A percentile compares a stretch with the other conserved stretches of the same genome.
These are phyloP conservation scores for Cololabis saira DNA, from an alignment of 2,113 vertebrate genomes.

Conservation along the genomic window DNA sequence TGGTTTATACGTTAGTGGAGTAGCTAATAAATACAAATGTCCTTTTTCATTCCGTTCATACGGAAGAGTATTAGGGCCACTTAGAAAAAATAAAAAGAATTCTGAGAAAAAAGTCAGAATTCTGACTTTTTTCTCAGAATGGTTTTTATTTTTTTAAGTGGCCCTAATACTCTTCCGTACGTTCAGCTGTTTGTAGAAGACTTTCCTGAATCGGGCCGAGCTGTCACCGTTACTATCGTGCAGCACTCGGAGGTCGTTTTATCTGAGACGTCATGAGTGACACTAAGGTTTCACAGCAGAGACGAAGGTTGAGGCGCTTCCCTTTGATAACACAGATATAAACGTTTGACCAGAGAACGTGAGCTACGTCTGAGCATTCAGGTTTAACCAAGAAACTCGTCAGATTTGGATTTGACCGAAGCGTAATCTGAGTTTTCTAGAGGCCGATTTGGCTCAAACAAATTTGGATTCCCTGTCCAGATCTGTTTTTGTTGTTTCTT, in stretches of 20 bases:
- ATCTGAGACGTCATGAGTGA: constrained; percentile 7
- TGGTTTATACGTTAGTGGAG: constrained; percentile 33
- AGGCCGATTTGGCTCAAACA: constrained; percentile 44
- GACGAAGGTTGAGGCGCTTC: constrained; percentile 7
- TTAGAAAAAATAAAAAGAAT: too few relatives aligned
- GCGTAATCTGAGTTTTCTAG: constrained; percentile 20
- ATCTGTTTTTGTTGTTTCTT: constrained; percentile 38
- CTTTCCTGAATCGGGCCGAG: constrained; percentile 19
- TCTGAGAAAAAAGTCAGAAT: too few relatives aligned
- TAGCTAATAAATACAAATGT: constrained; percentile 25
- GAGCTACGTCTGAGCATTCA: not conserved
- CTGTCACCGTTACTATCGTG: not conserved
- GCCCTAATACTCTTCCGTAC: too few relatives aligned
- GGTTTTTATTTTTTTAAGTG: too few relatives aligned
- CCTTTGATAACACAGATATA: not conserved
- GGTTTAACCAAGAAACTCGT: constrained; percentile 9
- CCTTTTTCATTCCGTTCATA: constrained; percentile 3
- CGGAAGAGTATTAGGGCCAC: too few relatives aligned
- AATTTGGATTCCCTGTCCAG: constrained; percentile 40
- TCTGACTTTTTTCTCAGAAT: too few relatives aligned
- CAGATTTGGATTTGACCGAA: constrained; percentile 5
- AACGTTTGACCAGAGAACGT: not conserved
- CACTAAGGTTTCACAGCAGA: constrained; percentile 1
- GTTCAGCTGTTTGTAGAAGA: constrained; percentile 22
- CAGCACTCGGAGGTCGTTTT: not conserved